Base-by-base conservation (phyloP, 2,888 invertebrate species). In the Drosophila koepferae region DNA sequence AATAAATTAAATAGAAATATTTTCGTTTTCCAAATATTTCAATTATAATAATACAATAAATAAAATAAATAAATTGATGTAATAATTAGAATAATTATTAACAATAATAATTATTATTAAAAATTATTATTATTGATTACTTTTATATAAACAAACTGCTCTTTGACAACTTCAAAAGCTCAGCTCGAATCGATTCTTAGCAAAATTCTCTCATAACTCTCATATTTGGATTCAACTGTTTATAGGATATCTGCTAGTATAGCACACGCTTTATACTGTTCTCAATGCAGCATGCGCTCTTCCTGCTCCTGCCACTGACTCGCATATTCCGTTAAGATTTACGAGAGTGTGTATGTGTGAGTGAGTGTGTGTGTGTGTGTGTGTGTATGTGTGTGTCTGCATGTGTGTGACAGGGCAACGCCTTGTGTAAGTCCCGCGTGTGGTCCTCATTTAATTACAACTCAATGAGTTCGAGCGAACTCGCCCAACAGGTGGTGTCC, bases 391-490 rank as follows among this genome's bases (percentile, higher is more conserved):
- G 38, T 23, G 23, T 54, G 28, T 6, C 6, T 14, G 20, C 28
- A 8, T 77, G 43, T 76, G 54, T 74, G 58, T 70, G 72, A 74
- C 81, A 74, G 74, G 72, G 70, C 73, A 74, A 63, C 81, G 76
- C 74, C 82, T 84, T 63, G 48, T 40, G 23, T 53, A 31, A 60
- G 36, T 62, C 62, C 60, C 74, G 79, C 64, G 85, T 86, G 85
- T 89, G 85, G 85, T 86, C 85, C 63, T 31, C 65, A 64, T 75
- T 74, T 84, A 89, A 89, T 86, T 86, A 84, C 85, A 86, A 74
- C 87, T 86, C 89, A 89, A 86, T 89, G 89, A 86, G 83, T 85
- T 86, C 85, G 63, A 53, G 43, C 58, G 89, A 89, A 86, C 85
- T 80, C 60, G 72, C 85, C 69, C 89, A 81, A 86, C 85, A 85